Evolutionary conservation across 2,113 vertebrate species (phyloP).

Genomic region (Callocephalon fimbriatum): DNA sequence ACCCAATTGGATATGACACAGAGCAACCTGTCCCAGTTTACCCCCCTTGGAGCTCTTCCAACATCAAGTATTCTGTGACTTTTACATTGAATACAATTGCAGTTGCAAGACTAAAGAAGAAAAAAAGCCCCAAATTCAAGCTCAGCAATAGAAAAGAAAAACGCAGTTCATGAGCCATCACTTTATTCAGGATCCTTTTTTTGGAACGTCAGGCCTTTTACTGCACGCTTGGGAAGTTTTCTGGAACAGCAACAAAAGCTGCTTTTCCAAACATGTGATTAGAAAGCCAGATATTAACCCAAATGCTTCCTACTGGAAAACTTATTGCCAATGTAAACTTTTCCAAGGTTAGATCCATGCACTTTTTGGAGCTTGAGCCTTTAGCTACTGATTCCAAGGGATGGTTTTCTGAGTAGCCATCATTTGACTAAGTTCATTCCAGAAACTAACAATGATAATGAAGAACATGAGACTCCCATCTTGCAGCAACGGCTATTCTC

Average conservation of each 20-base stretch:
- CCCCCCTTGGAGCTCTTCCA: neutral
- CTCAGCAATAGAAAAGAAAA: neutral
- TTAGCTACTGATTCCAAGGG: neutral
- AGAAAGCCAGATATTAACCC: conserved; percentile 14
- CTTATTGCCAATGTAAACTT: neutral
- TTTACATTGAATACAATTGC: neutral
- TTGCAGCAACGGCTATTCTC: neutral
- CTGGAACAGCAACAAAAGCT: conserved; percentile 16
- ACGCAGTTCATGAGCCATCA: neutral
- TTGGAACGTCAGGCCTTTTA: neutral
- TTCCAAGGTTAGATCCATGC: neutral
- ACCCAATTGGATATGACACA: neutral
- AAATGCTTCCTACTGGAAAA: neutral
- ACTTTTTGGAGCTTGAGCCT: neutral
- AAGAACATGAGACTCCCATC: neutral
- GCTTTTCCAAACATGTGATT: neutral
- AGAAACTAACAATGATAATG: neutral
- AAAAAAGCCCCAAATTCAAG: neutral
- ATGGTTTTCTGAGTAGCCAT: neutral
- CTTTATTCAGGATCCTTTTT: neutral
- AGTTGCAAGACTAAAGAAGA: neutral
- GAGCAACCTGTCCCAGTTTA: neutral
- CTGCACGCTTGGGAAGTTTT: neutral
- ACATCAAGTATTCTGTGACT: neutral
- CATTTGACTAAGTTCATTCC: neutral